phyloP scores from a whole-genome alignment of 2,888 invertebrate species.

The Temnothorax rugatulus region DNA sequence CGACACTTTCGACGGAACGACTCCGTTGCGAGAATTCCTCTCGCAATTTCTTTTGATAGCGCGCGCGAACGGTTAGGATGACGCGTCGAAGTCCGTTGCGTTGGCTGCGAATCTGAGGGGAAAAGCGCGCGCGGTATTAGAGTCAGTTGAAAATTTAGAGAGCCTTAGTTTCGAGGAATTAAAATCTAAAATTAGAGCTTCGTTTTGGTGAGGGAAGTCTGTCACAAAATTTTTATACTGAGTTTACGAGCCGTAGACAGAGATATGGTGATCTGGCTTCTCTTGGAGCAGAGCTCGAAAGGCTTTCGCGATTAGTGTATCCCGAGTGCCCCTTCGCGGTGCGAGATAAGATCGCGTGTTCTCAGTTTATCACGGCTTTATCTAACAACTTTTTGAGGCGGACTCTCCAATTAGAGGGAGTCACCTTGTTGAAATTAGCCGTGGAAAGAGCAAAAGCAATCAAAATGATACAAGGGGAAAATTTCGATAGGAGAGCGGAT shows the following conservation, averaged over 20 bases:
- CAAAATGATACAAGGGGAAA: too few species aligned
- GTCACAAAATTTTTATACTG: background rate
- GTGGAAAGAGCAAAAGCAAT: too few species aligned
- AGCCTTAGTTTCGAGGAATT: too few species aligned
- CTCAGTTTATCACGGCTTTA: background rate
- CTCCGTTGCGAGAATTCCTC: too few species aligned
- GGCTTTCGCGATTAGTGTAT: background rate
- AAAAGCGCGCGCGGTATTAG: too few species aligned
- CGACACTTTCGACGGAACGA: too few species aligned
- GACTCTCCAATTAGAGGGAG: background rate
- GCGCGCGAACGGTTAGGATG: too few species aligned
- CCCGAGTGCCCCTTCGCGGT: background rate
- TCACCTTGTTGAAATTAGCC: background rate
- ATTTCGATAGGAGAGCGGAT: too few species aligned
- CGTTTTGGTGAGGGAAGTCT: background rate
- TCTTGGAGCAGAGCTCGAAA: background rate
- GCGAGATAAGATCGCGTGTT: background rate
- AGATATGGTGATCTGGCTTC: background rate
- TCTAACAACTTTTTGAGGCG: background rate
- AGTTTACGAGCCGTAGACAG: background rate
- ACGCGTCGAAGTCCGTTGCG: too few species aligned
- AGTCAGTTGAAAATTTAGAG: background rate
- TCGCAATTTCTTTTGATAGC: too few species aligned
- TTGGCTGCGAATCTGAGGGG: too few species aligned
- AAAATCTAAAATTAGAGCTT: background rate